Base-by-base conservation (phyloP, 2,113 vertebrate genomes). In the Oncorhynchus nerka region DNA sequence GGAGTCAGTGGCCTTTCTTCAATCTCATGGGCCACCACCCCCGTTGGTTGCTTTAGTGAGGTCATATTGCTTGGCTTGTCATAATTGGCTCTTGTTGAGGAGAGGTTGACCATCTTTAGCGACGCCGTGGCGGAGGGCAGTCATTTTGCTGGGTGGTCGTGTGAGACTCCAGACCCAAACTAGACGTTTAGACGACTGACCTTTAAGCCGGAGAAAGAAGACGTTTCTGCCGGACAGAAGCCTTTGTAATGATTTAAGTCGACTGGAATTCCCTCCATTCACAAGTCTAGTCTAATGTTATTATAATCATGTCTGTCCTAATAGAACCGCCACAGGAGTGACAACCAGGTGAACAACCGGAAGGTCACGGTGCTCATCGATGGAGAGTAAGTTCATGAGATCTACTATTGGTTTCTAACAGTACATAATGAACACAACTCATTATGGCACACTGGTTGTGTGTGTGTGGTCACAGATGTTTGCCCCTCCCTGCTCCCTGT, bases 291-390 rank as follows among this genome's bases (percentile, higher is more conserved):
- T 34, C 16, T n/a, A 61, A 61, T 20, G 20, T n/a, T 61, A 6
- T 61, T 34, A 34, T 61, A 20, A n/a, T 61, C 57, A 20, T 61
- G 11, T 61, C 12, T 61, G 15, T 45, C 81, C 84, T 90, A 91
- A 19, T 91, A 99, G 98, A 95, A 97, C 91, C 96, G 97, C 19
- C 96, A 98, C 84, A 90, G 86, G 87, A 99, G 90, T 0, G 98
- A 99, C 92, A 95, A 95, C 34, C 94, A 94, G 0, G 95, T 99
- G 85, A 99, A 99, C 93, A 99, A 97, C 88, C 94, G 94, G 32
- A 94, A 95, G 19, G 97, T 95, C 49, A 87, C 96, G 80, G 92
- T 97, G 64, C 93, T 99, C 39, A 92, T 93, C 32, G 92, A 96
- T 74, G 93, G 95, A 90, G 95, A 92, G 97, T 99, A 92, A 95